Conservation (phyloP, 2,888 invertebrate species). For the Epistrophe eligans region DNA sequence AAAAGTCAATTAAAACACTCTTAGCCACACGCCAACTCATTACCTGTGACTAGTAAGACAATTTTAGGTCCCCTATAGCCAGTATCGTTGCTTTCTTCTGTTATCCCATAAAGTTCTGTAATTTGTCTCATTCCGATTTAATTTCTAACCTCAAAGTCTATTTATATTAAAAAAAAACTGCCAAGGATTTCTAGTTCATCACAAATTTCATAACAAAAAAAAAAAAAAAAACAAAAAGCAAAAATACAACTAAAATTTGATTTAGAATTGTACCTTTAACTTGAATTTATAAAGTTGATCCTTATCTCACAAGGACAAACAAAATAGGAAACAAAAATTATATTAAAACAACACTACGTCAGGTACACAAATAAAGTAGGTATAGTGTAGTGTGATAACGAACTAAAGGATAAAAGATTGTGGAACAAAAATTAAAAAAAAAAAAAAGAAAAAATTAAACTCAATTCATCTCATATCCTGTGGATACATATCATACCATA, state of each 20-base stretch:
- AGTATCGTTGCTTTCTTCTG: not conserved
- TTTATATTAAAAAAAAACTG: not conserved
- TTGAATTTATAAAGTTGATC: conserved; percentile 44
- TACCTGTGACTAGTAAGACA: conserved; percentile 39
- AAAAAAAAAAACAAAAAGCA: conserved; percentile 35
- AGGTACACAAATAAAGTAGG: conserved; percentile 15
- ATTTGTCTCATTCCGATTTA: conserved; percentile 31
- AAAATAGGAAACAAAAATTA: conserved; percentile 46
- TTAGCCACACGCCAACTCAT: conserved; percentile 72
- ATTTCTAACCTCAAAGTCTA: conserved; percentile 6
- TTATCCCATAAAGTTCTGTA: conserved; percentile 29
- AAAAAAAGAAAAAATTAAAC: conserved; percentile 39
- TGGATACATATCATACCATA: not conserved
- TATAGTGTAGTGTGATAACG: conserved; percentile 15
- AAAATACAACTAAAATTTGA: conserved; percentile 25
- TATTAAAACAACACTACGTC: conserved; percentile 45
- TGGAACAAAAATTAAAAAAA: conserved; percentile 16
- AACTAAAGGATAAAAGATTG: conserved; percentile 27
- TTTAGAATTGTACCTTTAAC: conserved; percentile 7
- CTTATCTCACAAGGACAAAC: conserved; percentile 37
- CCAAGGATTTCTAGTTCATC: not conserved
- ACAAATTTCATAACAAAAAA: not conserved
- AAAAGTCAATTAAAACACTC: conserved; percentile 74
- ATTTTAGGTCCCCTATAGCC: not conserved
- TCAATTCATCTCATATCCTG: conserved; percentile 47